These are phyloP conservation scores for Ameiurus melas DNA, from an alignment of 2,113 vertebrate genomes.

Conservation along the genomic window DNA sequence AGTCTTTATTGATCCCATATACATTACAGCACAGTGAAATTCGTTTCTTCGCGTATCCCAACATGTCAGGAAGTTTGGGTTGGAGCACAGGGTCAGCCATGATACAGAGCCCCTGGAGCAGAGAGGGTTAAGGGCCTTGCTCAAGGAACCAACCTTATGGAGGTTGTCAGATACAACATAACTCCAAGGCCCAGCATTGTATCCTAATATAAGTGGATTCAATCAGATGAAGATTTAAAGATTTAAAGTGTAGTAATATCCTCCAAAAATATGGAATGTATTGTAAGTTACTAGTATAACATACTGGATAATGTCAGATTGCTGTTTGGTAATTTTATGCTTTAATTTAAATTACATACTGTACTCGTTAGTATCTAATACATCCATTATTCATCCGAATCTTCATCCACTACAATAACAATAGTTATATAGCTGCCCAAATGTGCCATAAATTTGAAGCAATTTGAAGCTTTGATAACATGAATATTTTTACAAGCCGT, in stretches of 20 bases:
- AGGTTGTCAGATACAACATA: background rate
- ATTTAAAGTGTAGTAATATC: background rate
- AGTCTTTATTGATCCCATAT: no score
- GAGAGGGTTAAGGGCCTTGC: no score
- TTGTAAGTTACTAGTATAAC: background rate
- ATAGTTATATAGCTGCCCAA: constrained; percentile 10
- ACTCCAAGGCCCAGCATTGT: background rate
- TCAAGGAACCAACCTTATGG: no score
- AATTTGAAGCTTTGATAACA: constrained; percentile 45
- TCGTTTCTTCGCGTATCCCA: no score
- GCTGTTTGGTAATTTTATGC: background rate
- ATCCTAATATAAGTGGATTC: background rate
- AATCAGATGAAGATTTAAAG: background rate
- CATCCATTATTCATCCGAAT: constrained; percentile 6
- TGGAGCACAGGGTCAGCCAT: no score
- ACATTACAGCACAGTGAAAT: no score
- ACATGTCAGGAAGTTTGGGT: no score
- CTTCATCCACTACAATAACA: background rate
- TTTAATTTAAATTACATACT: background rate
- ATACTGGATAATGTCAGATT: background rate
- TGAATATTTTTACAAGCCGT: constrained; percentile 53
- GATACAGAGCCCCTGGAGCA: no score
- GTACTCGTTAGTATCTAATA: background rate
- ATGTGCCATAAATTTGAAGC: constrained; percentile 47
- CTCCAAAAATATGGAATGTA: background rate